These are phyloP conservation scores for Pedetes capensis DNA, from an alignment of 2,113 vertebrate genomes.

Conservation along the genomic window DNA sequence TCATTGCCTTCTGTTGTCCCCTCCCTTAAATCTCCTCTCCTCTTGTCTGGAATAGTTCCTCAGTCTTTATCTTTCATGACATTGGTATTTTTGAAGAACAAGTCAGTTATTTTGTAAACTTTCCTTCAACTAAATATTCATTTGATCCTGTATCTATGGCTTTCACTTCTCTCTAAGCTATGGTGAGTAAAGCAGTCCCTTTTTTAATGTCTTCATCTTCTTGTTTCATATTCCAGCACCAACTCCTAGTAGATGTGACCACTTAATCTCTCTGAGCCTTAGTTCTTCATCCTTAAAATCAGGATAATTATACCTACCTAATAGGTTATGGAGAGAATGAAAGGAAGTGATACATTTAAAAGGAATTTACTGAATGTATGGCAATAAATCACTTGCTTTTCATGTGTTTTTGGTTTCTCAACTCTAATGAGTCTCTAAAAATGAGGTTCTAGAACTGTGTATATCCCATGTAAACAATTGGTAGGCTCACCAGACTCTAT, in stretches of 20 bases:
- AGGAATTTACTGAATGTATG: background rate
- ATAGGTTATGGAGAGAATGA: background rate
- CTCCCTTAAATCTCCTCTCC: background rate
- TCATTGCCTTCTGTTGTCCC: background rate
- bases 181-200: background rate
- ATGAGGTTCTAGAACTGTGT: background rate
- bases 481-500: background rate
- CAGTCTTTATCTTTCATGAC: background rate
- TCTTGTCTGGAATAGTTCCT: slow-evolving; percentile 8
- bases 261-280: background rate
- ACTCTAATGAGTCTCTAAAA: slow-evolving; percentile 1
- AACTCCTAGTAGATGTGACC: background rate
- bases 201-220: background rate
- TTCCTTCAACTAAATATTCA: background rate
- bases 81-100: background rate
- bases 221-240: background rate
- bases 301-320: background rate
- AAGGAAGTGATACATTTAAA: background rate
- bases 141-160: background rate
- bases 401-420: background rate
- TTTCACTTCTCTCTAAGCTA: background rate
- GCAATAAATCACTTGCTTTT: background rate
- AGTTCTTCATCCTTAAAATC: background rate
- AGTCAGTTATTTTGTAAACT: background rate
- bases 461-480: background rate